Percentiles rank a stretch among this genome's conserved stretches.
Evolutionary conservation across 2,113 vertebrate species (phyloP).

Genomic region (Odobenus rosmarus): DNA sequence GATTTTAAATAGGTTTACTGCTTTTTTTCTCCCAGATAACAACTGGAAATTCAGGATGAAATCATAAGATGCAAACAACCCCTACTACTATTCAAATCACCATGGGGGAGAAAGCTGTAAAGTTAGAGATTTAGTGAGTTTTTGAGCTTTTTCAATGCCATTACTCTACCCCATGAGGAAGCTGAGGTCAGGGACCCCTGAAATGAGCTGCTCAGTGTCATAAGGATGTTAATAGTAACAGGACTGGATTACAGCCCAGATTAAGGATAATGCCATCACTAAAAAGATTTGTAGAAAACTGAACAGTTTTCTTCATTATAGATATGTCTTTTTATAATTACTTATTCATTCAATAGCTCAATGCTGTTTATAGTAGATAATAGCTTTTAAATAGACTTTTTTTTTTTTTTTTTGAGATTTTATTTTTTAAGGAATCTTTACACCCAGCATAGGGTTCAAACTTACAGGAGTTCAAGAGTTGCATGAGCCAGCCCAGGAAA

Average conservation of each 20-base stretch:
- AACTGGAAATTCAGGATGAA: not conserved
- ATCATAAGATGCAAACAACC: not conserved
- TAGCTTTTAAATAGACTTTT: constrained; percentile 21
- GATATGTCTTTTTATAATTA: not conserved
- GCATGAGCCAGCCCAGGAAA: not conserved
- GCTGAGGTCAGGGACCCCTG: not conserved
- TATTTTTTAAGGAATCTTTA: not conserved
- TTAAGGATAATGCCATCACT: not conserved
- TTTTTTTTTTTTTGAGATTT: not conserved
- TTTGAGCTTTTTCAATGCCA: not conserved
- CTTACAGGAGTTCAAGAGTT: not conserved
- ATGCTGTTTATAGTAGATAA: not conserved
- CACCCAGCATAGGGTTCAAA: not conserved
- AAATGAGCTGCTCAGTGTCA: not conserved
- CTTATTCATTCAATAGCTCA: not conserved
- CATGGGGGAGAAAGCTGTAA: not conserved
- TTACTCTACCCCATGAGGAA: not conserved
- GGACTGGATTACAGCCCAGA: not conserved
- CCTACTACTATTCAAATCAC: not conserved
- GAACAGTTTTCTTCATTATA: not conserved
- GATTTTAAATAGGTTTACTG: not conserved
- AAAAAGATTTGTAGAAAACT: not conserved
- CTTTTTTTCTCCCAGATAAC: not conserved
- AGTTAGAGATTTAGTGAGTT: not conserved
- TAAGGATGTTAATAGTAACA: accelerated